phyloP scores from a whole-genome alignment of 1,140 invertebrate genomes.

The Pseudomyrmex cubaensis region DNA sequence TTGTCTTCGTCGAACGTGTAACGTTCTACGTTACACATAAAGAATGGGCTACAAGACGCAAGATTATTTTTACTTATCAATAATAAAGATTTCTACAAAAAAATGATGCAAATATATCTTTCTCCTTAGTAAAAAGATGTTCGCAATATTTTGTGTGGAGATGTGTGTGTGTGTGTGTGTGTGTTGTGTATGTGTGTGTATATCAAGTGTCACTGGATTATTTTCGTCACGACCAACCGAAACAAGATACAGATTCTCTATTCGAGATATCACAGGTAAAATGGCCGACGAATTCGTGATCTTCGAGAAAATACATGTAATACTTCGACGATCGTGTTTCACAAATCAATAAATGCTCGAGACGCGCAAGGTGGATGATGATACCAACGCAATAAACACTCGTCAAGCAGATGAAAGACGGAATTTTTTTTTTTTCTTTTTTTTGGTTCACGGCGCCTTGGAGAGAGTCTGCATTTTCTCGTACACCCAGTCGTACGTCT shows the following conservation, averaged over 20 bases:
- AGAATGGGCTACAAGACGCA: constrained; percentile 17
- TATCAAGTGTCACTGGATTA: constrained; percentile 52
- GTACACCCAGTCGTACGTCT: constrained; percentile 90
- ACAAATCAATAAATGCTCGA: constrained; percentile 79
- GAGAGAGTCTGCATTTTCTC: constrained; percentile 90
- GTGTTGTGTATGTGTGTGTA: neutral
- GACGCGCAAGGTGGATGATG: constrained; percentile 63
- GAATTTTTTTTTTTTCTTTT: too few relatives aligned
- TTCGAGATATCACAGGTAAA: constrained; percentile 83
- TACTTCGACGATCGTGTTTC: constrained; percentile 66
- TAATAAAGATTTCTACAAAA: constrained; percentile 59
- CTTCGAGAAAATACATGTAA: constrained; percentile 73
- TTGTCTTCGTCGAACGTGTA: constrained; percentile 30
- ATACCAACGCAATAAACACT: constrained; percentile 59
- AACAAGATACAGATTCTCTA: constrained; percentile 63
- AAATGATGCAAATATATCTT: constrained; percentile 45
- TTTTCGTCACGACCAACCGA: constrained; percentile 41
- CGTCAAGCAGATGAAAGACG: constrained; percentile 33
- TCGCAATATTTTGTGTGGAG: neutral
- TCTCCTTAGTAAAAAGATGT: constrained; percentile 49
- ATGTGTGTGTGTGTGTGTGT: too few relatives aligned
- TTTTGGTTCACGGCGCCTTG: constrained; percentile 87
- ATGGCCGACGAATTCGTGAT: constrained; percentile 79
- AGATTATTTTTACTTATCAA: constrained; percentile 63
- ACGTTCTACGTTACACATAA: constrained; percentile 18